Evolutionary conservation across 2,797 vertebrate genomes (phyloP).

Genomic region (Platalea minor): DNA sequence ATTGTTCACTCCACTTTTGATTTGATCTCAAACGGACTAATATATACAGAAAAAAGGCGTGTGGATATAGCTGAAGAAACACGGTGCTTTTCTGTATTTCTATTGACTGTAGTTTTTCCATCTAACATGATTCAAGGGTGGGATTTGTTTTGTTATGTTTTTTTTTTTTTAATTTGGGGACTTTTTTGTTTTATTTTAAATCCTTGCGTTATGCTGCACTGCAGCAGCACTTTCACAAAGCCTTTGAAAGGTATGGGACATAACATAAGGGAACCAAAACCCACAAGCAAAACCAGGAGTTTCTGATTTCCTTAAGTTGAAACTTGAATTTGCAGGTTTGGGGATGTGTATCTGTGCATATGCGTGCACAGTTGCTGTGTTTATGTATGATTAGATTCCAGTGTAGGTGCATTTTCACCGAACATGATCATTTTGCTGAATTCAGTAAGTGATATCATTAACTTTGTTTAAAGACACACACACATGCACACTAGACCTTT

Average conservation of each 20-base stretch:
- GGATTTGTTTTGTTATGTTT: background rate
- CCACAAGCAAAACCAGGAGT: background rate
- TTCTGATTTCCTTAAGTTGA: constrained; percentile 44
- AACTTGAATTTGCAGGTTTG: constrained; percentile 21
- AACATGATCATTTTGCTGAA: constrained; percentile 37
- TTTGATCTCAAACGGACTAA: constrained; percentile 21
- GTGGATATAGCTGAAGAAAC: constrained; percentile 21
- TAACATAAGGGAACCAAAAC: constrained; percentile 8
- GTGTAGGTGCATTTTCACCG: constrained; percentile 55
- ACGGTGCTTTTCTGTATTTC: constrained; percentile 40
- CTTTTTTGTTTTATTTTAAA: background rate
- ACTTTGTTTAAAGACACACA: constrained; percentile 30
- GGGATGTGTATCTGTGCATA: constrained; percentile 63
- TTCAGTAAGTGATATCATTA: constrained; percentile 47
- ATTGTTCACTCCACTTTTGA: constrained; percentile 47
- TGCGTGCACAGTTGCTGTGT: background rate
- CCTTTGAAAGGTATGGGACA: background rate
- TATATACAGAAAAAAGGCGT: background rate
- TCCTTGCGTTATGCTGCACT: constrained; percentile 18
- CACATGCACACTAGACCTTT: constrained; percentile 1
- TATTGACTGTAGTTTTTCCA: background rate
- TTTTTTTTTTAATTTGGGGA: background rate
- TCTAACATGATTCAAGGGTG: background rate
- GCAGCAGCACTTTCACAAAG: constrained; percentile 31
- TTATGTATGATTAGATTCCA: constrained; percentile 59